Base-by-base conservation (phyloP, 2,113 vertebrate genomes). In the Tetraodon nigroviridis region DNA sequence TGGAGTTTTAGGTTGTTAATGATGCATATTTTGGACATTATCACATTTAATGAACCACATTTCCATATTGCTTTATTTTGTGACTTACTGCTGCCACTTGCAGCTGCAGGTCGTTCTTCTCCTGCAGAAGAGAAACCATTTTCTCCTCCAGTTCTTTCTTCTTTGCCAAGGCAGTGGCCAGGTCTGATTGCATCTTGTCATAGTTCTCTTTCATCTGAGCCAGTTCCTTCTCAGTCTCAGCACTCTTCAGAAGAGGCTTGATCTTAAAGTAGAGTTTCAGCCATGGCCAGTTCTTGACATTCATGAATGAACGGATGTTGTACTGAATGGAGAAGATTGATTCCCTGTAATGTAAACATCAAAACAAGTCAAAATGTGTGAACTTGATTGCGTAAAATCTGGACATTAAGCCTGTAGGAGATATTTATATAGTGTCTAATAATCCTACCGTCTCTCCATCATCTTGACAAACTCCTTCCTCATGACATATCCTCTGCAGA, bases 281-380 rank as follows among this genome's bases (percentile, higher is more conserved):
- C 87, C 86, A 89, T 64, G 88, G 86, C 88, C 88, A 90, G 69
- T 85, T 79, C 71, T 86, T 93, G 61, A 93, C 90, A 72, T 90
- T 90, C 88, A 90, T 89, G 70, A 91, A 91, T 57, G 89, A 84
- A 16, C 90, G 85, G 40, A 95, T 6, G 11, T 97, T 97, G 87
- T 94, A 94, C 32, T 97, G 94, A 67, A 95, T 90, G 13, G 83
- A 71, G 48, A 78, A 93, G 81, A 94, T 90, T 12, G 94, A 78
- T 21, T 94, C 93, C 66, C 88, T 89, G n/a, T n/a, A n/a, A n/a
- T n/a, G n/a, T n/a, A n/a, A n/a, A n/a, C n/a, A n/a, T n/a, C n/a
- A n/a, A n/a, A n/a, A n/a, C n/a, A n/a, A n/a, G n/a, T n/a, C n/a
- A n/a, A n/a, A n/a, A n/a, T n/a, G n/a, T n/a, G n/a, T n/a, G n/a